Evolutionary conservation across 2,888 invertebrate genomes (phyloP).

Genomic region (Tiliacea aurago): DNA sequence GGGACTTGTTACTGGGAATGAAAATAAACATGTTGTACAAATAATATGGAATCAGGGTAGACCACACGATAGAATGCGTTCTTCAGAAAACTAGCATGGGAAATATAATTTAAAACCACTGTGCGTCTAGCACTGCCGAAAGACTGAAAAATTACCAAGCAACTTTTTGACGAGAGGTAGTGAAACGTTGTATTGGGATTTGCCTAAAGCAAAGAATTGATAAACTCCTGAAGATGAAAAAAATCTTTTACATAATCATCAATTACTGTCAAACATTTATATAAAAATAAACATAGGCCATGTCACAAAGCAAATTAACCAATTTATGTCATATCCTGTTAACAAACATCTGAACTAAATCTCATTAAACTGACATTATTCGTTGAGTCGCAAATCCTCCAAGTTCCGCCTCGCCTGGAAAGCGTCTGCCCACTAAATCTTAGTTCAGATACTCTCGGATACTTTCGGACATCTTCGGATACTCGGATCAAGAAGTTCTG

Average conservation of each 20-base stretch:
- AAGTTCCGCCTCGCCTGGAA: slow-evolving; percentile 34
- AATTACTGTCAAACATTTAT: background rate
- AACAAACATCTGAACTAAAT: slow-evolving; percentile 41
- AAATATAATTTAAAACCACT: background rate
- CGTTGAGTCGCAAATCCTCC: slow-evolving; percentile 46
- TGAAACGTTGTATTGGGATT: background rate
- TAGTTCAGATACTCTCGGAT: slow-evolving; percentile 51
- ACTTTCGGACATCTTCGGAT: slow-evolving; percentile 50
- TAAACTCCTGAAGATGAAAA: background rate
- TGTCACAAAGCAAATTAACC: background rate
- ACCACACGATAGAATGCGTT: background rate
- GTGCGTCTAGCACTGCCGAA: background rate
- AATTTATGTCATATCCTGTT: slow-evolving; percentile 14
- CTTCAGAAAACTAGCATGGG: no score
- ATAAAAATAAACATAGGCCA: background rate
- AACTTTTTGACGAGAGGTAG: no score
- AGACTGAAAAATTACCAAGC: background rate
- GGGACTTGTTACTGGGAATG: background rate
- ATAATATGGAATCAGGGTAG: background rate
- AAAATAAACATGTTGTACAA: no score
- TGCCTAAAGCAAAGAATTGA: background rate
- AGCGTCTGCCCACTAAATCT: slow-evolving; percentile 62
- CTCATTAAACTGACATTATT: slow-evolving; percentile 57
- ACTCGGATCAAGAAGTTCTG: slow-evolving; percentile 53
- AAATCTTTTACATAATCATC: background rate